Conservation (phyloP, 2,888 invertebrate species). For the Synergus japonicus region DNA sequence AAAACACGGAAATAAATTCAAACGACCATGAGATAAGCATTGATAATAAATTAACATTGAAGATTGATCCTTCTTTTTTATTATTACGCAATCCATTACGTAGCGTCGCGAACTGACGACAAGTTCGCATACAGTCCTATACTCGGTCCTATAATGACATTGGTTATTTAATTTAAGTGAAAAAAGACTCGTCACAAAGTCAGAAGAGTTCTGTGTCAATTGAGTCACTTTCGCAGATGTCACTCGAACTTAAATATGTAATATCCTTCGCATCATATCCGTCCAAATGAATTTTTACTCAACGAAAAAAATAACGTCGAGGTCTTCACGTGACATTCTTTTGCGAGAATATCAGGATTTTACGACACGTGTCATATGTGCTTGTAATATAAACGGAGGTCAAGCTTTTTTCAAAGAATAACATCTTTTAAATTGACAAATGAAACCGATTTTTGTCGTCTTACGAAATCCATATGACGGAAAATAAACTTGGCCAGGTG, state of each 20-base stretch:
- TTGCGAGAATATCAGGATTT: slow-evolving; percentile 22
- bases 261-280: not conserved
- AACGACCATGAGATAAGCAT: slow-evolving; percentile 37
- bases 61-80: slow-evolving; percentile 40
- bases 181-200: not conserved
- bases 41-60: slow-evolving; percentile 42
- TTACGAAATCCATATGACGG: not conserved
- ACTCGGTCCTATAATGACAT: slow-evolving; percentile 23
- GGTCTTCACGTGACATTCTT: slow-evolving; percentile 26
- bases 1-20: slow-evolving; percentile 37
- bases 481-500: slow-evolving; percentile 10
- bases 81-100: slow-evolving; percentile 34
- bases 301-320: slow-evolving; percentile 29
- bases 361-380: slow-evolving; percentile 30
- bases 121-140: slow-evolving; percentile 24
- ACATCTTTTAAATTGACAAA: not conserved
- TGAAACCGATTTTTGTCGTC: not conserved
- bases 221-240: not conserved
- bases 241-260: not conserved
- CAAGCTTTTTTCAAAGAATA: slow-evolving; percentile 9
- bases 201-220: not conserved
- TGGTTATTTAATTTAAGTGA: slow-evolving; percentile 26
- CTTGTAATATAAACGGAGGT: slow-evolving; percentile 9
- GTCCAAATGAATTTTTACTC: not conserved
- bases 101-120: slow-evolving; percentile 18